phyloP scores from a whole-genome alignment of 2,113 vertebrate species.

The Equus przewalskii region DNA sequence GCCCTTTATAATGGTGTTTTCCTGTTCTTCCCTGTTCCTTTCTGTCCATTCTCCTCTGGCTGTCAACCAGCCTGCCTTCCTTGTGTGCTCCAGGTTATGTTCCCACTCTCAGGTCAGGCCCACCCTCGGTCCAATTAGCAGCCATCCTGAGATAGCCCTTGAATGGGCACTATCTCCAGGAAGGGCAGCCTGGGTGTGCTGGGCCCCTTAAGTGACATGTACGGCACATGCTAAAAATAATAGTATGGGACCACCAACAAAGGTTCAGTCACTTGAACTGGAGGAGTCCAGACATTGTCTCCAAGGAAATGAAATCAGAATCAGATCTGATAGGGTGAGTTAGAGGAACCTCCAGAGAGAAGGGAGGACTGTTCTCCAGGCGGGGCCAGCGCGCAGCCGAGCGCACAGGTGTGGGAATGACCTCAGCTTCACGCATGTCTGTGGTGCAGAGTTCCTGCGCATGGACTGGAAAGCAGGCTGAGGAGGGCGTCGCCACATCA shows the following conservation, averaged over 20 bases:
- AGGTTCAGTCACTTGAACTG: too few species aligned
- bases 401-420: neutral
- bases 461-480: neutral
- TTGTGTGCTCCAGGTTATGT: neutral
- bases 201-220: neutral
- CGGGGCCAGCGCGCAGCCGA: neutral
- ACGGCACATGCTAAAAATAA: neutral
- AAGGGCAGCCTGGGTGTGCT: neutral
- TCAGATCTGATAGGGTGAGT: neutral
- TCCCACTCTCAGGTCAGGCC: neutral
- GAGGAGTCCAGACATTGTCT: neutral
- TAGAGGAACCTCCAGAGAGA: neutral
- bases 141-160: neutral
- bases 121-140: neutral
- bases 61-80: neutral
- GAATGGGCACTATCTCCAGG: neutral
- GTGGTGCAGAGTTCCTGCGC: neutral
- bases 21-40: neutral
- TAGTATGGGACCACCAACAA: neutral
- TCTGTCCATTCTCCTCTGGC: neutral
- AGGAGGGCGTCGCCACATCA: neutral
- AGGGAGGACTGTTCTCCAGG: neutral
- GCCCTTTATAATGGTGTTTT: neutral
- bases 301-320: neutral
- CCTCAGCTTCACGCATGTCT: neutral